Percentiles rank a stretch among this genome's conserved stretches.
phyloP scores from a whole-genome alignment of 2,797 vertebrate species.

The Aplochiton taeniatus region DNA sequence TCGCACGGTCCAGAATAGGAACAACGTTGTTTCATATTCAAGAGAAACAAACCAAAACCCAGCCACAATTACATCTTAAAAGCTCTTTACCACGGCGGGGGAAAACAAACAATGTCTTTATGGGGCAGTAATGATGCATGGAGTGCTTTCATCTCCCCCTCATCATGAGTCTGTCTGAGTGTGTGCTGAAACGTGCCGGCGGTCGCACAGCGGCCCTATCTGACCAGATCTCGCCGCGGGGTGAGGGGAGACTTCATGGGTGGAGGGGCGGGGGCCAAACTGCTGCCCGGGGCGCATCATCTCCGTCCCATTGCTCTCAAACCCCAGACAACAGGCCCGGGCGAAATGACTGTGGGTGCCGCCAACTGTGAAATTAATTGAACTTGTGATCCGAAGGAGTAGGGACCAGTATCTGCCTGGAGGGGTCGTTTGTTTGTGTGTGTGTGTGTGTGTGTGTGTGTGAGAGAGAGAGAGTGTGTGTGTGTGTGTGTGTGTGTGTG shows the following conservation, averaged over 20 bases:
- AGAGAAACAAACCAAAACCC: not conserved
- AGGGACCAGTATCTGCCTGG: slow-evolving; percentile 55
- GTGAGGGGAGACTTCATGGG: slow-evolving; percentile 50
- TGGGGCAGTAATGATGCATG: slow-evolving; percentile 51
- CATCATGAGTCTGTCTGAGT: slow-evolving; percentile 26
- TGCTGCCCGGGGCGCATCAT: slow-evolving; percentile 37
- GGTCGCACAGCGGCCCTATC: slow-evolving; percentile 38
- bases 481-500: slow-evolving; percentile 21
- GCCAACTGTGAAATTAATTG: slow-evolving; percentile 81
- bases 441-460: slow-evolving; percentile 24
- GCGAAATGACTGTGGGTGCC: slow-evolving; percentile 49
- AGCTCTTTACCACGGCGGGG: not conserved
- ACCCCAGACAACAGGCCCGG: slow-evolving; percentile 57
- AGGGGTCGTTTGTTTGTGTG: slow-evolving; percentile 26
- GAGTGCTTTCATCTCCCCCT: slow-evolving; percentile 32
- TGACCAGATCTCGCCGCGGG: slow-evolving; percentile 54
- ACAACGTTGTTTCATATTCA: too few relatives aligned
- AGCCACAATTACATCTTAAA: not conserved
- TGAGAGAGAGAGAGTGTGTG: slow-evolving; percentile 18
- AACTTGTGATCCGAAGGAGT: slow-evolving; percentile 66
- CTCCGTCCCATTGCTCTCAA: slow-evolving; percentile 46
- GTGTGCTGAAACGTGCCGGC: slow-evolving; percentile 46
- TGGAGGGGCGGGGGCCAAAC: slow-evolving; percentile 24
- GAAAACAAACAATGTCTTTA: slow-evolving; percentile 33
- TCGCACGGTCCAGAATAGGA: too few relatives aligned